Base-by-base conservation (phyloP, 2,797 vertebrate genomes). In the Phataginus tricuspis region DNA sequence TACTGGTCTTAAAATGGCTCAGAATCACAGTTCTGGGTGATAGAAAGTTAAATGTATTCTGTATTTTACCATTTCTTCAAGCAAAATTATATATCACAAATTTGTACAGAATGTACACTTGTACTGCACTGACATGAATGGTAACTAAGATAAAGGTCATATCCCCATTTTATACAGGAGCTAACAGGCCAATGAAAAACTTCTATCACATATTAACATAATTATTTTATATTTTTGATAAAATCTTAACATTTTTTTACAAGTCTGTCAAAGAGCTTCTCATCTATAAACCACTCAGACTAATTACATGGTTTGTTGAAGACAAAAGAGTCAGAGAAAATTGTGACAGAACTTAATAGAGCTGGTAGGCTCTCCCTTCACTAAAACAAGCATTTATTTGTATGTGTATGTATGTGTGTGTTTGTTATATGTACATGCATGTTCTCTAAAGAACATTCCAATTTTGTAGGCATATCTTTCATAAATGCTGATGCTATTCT, bases 221-320 rank as follows among this genome's bases (percentile, higher is more conserved):
- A 39, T 42, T 8, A 64, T 68, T 92, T 91, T 75, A 49, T 23
- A 1, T 83, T 93, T n/a, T 55, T 86, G 59, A 90, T 57, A 90
- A 97, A 95, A 93, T 49, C 27, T 64, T 63, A 86, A 75, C 29
- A 64, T 84, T 84, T 86, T 75, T 37, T 91, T 86, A 71, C 2
- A 91, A 80, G 55, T 68, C 8, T 91, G 66, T 69, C 34, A 69
- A 77, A 79, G 1, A 83, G 42, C 31, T 68, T 79, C 31, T 82
- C 53, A 51, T 55, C 53, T 71, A 66, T 64, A 86, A 86, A 64
- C 45, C 74, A 78, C 39, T 71, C 39, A 37, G 55, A 55, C 6
- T 79, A 80, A 59, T 55, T 37, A 55, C 29, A 93, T 29, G 21
- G 55, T 82, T 83, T 75, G 53, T 15, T 69, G 68, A 82, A 91